Percentiles rank a stretch among this genome's conserved stretches.
Conservation (phyloP, 2,113 vertebrate genomes). For the Chlamydotis undulata region DNA sequence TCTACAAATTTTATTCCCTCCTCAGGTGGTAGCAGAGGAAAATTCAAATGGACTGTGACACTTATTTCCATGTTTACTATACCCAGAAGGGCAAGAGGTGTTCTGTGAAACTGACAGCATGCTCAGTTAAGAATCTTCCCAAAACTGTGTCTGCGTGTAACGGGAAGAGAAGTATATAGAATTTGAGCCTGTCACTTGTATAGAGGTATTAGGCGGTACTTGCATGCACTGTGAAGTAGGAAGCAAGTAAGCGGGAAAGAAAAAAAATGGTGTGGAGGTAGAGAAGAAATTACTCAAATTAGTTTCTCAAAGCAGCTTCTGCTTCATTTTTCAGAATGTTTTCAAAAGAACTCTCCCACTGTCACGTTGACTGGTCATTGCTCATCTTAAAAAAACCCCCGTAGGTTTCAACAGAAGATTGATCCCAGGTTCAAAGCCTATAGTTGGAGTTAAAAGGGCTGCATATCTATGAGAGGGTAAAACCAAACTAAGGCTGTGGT, state of each 20-base stretch:
- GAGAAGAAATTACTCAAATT: background rate
- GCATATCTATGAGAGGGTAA: background rate
- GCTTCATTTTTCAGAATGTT: background rate
- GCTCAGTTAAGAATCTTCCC: background rate
- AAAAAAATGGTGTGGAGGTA: background rate
- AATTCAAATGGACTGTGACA: background rate
- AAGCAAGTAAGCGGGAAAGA: background rate
- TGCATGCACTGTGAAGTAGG: rapidly evolving
- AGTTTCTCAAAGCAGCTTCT: background rate
- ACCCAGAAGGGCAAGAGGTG: background rate
- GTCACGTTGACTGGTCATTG: background rate
- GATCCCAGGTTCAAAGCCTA: background rate
- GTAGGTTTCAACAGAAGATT: background rate
- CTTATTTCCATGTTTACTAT: background rate
- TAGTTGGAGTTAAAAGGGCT: background rate
- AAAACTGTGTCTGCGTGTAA: background rate
- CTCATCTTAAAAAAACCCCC: background rate
- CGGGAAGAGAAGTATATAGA: background rate
- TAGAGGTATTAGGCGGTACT: background rate
- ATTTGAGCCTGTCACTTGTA: background rate
- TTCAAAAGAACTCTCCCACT: background rate
- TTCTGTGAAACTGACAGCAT: background rate
- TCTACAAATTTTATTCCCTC: background rate
- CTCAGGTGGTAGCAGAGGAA: background rate
- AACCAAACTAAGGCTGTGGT: background rate